Base-by-base conservation (phyloP, 2,797 vertebrate genomes). In the Zonotrichia albicollis region DNA sequence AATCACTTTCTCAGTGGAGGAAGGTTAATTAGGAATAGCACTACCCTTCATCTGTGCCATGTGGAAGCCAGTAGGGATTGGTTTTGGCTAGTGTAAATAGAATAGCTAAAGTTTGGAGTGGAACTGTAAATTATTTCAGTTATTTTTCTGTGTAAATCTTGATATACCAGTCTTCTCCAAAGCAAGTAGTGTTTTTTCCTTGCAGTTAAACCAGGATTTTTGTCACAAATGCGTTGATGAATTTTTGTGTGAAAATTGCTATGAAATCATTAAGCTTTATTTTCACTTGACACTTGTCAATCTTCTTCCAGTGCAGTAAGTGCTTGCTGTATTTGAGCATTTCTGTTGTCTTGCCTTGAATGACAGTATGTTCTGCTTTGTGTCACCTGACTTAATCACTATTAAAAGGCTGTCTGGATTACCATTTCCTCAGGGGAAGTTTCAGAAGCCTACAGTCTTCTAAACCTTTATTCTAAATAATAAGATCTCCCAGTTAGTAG, bases 281-380 rank as follows among this genome's bases (percentile, higher is more conserved):
- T 89, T 92, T 89, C 30, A 36, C 20, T 73, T 90, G 74, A 42
- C 40, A 40, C 60, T 80, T 82, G 42, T 65, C 78, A 72, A 3
- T 93, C 72, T 70, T 87, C 67, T 42, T 50, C 18, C 66, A 75
- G n/a, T 48, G 85, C 67, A 83, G 60, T 64, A 77, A 93, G 46
- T 73, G 43, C 36, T 68, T 84, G 34, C 30, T 73, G 20, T 58
- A 36, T 84, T 72, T 81, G 23, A 84, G 48, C 55, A n/a, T 80
- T 90, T 85, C 32, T 87, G 51, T 79, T 92, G n/a, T 13, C 57
- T 87, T 89, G n/a, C 27, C 27, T 80, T 83, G 82, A 58, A 70
- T 93, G 82, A 75, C 54, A 71, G 53, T 27, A 42, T 75, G 18
- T 95, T 94, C 89, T 95, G 87, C 46, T 91, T 85, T 92, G 38